Percentiles rank a stretch among this genome's conserved stretches.
These are phyloP conservation scores for Camponotus fellah DNA, from an alignment of 2,888 invertebrate species.

Conservation along the genomic window DNA sequence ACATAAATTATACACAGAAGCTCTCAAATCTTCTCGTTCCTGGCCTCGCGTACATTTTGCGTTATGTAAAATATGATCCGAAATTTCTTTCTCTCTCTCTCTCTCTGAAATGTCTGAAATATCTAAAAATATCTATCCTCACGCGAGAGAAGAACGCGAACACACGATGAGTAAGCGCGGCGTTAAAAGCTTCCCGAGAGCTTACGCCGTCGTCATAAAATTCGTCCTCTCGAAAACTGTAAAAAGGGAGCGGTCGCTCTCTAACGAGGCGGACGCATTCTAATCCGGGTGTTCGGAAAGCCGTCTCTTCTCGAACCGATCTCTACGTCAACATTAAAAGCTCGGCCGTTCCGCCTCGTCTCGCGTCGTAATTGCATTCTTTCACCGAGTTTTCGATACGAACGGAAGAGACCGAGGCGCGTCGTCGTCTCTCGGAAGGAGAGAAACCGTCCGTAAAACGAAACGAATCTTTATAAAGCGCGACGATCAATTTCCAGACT, in stretches of 20 bases:
- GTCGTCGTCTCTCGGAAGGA: neutral
- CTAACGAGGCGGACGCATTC: slow-evolving; percentile 41
- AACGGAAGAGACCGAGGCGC: slow-evolving; percentile 7
- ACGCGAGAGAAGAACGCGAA: slow-evolving; percentile 1
- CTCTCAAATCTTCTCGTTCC: neutral
- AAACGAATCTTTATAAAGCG: neutral
- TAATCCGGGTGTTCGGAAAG: slow-evolving; percentile 34
- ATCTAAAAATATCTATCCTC: slow-evolving; percentile 36
- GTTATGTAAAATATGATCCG: slow-evolving; percentile 6
- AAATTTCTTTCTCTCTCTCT: slow-evolving; percentile 19
- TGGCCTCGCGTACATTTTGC: neutral
- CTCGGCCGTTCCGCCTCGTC: neutral
- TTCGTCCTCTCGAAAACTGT: slow-evolving; percentile 39
- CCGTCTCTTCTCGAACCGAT: slow-evolving; percentile 31
- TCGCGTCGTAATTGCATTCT: slow-evolving; percentile 44
- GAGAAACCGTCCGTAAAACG: neutral
- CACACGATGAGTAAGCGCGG: neutral
- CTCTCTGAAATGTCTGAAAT: slow-evolving; percentile 20
- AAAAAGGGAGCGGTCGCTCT: slow-evolving; percentile 25
- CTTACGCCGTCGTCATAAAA: slow-evolving; percentile 39
- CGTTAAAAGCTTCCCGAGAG: slow-evolving; percentile 42
- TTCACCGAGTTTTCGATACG: slow-evolving; percentile 19
- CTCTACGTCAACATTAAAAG: slow-evolving; percentile 28
- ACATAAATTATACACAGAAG: slow-evolving; percentile 18
- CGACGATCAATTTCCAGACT: neutral